A percentile compares a stretch with the other conserved stretches of the same genome.
These are phyloP conservation scores for Hartigia nigra DNA, from an alignment of 2,888 invertebrate species.

Conservation along the genomic window DNA sequence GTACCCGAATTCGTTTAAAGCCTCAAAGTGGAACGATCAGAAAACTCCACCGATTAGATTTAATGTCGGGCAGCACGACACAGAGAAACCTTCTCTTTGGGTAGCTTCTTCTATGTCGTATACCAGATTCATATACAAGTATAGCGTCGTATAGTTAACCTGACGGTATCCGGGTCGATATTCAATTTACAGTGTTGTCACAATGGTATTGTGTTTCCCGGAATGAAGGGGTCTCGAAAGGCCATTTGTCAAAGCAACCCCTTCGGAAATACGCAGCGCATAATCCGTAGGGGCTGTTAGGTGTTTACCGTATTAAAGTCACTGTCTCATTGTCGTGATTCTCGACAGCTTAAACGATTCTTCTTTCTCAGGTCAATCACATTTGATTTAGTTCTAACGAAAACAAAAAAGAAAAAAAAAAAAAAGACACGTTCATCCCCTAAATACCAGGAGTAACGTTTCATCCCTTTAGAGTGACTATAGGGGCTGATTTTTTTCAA, in stretches of 20 bases:
- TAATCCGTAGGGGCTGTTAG: background rate
- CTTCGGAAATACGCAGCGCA: background rate
- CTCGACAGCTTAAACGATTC: background rate
- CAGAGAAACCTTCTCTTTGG: conserved; percentile 8
- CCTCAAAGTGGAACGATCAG: conserved; percentile 20
- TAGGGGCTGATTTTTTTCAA: background rate
- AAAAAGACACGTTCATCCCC: background rate
- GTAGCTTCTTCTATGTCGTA: background rate
- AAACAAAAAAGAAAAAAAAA: too few species aligned
- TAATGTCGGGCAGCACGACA: conserved; percentile 54
- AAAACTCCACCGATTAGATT: conserved; percentile 20
- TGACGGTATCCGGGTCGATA: conserved; percentile 51
- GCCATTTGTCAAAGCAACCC: background rate
- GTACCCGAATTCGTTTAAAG: background rate
- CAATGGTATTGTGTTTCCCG: conserved; percentile 48
- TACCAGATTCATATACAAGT: background rate
- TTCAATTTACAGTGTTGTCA: conserved; percentile 64
- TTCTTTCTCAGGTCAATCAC: background rate
- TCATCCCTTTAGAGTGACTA: background rate
- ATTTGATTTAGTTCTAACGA: background rate
- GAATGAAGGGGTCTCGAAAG: conserved; percentile 27
- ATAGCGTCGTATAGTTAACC: background rate
- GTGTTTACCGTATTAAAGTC: conserved; percentile 5
- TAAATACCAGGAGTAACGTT: background rate
- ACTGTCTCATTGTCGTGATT: background rate